phyloP scores from a whole-genome alignment of 1,140 invertebrate species.

The Solen grandis region DNA sequence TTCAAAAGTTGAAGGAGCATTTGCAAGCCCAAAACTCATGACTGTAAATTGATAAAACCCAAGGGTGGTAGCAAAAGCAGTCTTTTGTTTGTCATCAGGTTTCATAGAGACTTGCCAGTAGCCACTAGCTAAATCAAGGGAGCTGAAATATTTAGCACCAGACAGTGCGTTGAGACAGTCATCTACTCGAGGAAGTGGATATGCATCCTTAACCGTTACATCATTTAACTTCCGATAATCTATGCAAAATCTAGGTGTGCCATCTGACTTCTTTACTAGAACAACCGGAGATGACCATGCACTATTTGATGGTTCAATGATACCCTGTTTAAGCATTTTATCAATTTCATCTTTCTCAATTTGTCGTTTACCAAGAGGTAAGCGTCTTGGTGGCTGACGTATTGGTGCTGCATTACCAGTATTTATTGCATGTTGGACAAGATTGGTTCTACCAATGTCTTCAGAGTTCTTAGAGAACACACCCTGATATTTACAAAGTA shows the following conservation, averaged over 20 bases:
- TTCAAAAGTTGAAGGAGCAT: conserved; percentile 61
- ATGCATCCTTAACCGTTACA: conserved; percentile 63
- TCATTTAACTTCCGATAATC: conserved; percentile 68
- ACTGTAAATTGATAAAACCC: conserved; percentile 58
- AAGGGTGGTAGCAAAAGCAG: conserved; percentile 59
- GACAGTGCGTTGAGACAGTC: conserved; percentile 59
- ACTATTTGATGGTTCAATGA: conserved; percentile 44
- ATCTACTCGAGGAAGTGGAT: conserved; percentile 62
- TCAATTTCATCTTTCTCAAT: conserved; percentile 13
- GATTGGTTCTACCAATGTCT: neutral
- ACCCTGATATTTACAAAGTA: neutral
- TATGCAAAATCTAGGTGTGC: conserved; percentile 62
- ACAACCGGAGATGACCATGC: conserved; percentile 54
- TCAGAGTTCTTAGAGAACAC: neutral
- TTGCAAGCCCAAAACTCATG: conserved; percentile 43
- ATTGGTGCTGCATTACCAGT: conserved; percentile 33
- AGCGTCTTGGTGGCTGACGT: conserved; percentile 1
- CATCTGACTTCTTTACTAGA: conserved; percentile 60
- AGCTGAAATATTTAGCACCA: conserved; percentile 54
- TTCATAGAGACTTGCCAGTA: conserved; percentile 79
- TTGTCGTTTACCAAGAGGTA: conserved; percentile 11
- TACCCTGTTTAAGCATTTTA: conserved; percentile 28
- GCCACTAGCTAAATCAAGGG: conserved; percentile 60
- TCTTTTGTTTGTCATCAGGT: conserved; percentile 73
- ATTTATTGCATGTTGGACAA: conserved; percentile 29